Evolutionary conservation across 1,140 invertebrate genomes (phyloP).

Genomic region (Brachionus angularis): DNA sequence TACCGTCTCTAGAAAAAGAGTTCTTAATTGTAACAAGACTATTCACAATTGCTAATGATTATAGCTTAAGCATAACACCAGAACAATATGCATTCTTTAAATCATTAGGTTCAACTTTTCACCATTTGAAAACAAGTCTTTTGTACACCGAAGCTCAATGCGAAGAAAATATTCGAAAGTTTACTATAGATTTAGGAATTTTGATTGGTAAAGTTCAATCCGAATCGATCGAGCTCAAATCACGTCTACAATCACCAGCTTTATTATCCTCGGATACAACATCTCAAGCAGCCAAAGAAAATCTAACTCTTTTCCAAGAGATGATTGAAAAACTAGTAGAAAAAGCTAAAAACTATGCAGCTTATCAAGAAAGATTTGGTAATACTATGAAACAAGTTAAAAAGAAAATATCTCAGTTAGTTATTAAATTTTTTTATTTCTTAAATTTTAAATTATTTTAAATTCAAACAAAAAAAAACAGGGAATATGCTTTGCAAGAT

Average conservation of each 20-base stretch:
- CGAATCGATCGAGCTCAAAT: conserved; percentile 52
- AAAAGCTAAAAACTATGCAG: conserved; percentile 53
- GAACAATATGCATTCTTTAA: conserved; percentile 56
- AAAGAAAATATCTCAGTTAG: neutral
- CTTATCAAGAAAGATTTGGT: conserved; percentile 57
- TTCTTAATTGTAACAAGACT: conserved; percentile 51
- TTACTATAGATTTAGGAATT: conserved; percentile 53
- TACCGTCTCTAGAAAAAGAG: conserved; percentile 55
- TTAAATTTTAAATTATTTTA: neutral
- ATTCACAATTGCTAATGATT: conserved; percentile 55
- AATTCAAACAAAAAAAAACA: conserved; percentile 44
- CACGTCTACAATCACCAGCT: conserved; percentile 52
- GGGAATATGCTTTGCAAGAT: conserved; percentile 50
- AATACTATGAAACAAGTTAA: conserved; percentile 45
- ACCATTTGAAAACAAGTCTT: conserved; percentile 55
- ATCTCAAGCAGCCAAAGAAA: conserved; percentile 51
- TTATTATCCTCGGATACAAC: conserved; percentile 53
- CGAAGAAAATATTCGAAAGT: conserved; percentile 58
- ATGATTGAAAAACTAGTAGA: conserved; percentile 50
- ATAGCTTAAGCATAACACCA: conserved; percentile 50
- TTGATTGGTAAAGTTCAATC: conserved; percentile 51
- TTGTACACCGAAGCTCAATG: conserved; percentile 58
- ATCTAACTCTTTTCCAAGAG: conserved; percentile 47
- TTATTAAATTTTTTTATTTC: neutral
- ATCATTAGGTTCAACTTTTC: conserved; percentile 55